Conservation (phyloP, 2,888 invertebrate genomes). For the Galeopsomyia nigrocyanea region DNA sequence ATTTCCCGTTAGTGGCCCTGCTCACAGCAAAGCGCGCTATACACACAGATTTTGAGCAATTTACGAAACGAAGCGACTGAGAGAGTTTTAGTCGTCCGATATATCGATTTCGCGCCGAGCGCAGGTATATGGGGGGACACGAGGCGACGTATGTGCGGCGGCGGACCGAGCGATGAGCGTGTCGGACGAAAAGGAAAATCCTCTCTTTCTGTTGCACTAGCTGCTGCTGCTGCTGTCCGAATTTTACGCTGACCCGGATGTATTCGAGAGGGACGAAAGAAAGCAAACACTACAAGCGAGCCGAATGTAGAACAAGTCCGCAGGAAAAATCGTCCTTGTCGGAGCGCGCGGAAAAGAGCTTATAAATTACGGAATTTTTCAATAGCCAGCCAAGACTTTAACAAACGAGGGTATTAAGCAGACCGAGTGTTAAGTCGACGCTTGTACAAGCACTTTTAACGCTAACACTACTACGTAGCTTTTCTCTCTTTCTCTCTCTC, state of each 20-base stretch:
- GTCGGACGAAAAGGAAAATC: conserved; percentile 21
- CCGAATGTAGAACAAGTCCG: not conserved
- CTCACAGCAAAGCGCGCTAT: not conserved
- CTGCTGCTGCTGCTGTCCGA: conserved; percentile 7
- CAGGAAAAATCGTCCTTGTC: not conserved
- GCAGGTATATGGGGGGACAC: not conserved
- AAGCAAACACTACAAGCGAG: no score
- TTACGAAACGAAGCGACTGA: conserved; percentile 40
- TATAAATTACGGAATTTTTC: conserved; percentile 7
- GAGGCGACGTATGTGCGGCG: conserved; percentile 6
- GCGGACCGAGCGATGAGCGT: not conserved
- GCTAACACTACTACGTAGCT: conserved; percentile 45
- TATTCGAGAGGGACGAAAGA: conserved; percentile 3
- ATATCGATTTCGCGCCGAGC: conserved; percentile 38
- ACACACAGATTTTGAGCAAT: conserved; percentile 35
- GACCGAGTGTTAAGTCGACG: conserved; percentile 20
- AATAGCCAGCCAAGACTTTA: conserved; percentile 21
- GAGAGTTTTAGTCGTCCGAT: conserved; percentile 20
- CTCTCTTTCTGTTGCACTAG: not conserved
- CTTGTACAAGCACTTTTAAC: conserved; percentile 46
- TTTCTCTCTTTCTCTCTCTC: no score
- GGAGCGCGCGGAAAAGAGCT: not conserved
- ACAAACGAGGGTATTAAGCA: conserved; percentile 12
- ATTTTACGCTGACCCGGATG: conserved; percentile 47
- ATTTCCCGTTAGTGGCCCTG: conserved; percentile 35